Base-by-base conservation (phyloP, 2,888 invertebrate species). In the Patella depressa region DNA sequence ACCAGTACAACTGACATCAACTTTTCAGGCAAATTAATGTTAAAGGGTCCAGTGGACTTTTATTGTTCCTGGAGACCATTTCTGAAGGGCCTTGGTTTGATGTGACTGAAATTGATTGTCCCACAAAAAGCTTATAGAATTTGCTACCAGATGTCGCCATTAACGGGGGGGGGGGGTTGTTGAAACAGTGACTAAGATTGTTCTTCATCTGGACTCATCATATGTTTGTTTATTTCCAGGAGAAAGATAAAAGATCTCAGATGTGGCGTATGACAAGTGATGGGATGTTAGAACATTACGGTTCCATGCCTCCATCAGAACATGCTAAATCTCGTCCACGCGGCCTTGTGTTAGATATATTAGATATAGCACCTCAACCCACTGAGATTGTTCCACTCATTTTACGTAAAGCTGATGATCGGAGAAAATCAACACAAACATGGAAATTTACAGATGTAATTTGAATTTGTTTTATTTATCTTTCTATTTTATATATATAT, bases 271-370 rank as follows among this genome's bases (percentile, higher is more conserved):
- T 98, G 94, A 98, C 97, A 53, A 94, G 95, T 4, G 94, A 94
- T 86, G 97, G 97, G 0, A 95, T 96, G 92, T 93, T 99, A 79
- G 96, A 98, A 87, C 98, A 99, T 91, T 98, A 98, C 92, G 98
- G 98, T 79, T 95, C 93, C 72, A 91, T 92, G 76, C 92, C 93
- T 15, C 93, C 93, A 9, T 83, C 92, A 24, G 93, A 93, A 82
- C 92, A 92, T 14, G 73, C 83, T 15, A 72, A 81, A 17, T 76
- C 81, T 17, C 80, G 81, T 1, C 80, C 85, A 24, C 80, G 86
- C 34, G 85, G 85, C 17, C 86, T 91, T 91, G 98, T 98, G 17
- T 92, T 99, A 84, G 98, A 98, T 92, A 96, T 98, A 83, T 96
- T 96, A 82, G 96, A 95, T 81, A 94, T 95, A 53, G 96, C 97